Evolutionary conservation across 23 tunicate genomes (phyloP).

Genomic region (Phallusia fumigata): DNA sequence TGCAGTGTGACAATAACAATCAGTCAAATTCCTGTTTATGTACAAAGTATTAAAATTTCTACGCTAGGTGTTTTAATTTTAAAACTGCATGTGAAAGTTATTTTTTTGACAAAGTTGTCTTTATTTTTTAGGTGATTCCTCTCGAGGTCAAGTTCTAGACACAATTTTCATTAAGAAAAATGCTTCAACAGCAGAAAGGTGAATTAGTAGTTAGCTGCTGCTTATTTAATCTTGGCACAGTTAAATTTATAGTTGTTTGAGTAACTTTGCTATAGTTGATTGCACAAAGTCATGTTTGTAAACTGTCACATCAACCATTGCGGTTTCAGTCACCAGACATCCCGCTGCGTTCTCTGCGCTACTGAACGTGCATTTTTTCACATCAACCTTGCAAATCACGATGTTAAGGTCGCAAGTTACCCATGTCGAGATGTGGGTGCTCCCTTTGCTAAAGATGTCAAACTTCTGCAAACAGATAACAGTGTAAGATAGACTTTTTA

Average conservation of each 20-base stretch:
- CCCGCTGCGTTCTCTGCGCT: conserved; percentile 37
- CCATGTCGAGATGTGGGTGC: background rate
- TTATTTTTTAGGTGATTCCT: background rate
- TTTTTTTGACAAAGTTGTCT: background rate
- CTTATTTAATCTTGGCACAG: too few species aligned
- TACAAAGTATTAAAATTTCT: too few species aligned
- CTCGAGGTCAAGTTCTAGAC: conserved; percentile 5
- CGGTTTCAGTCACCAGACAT: background rate
- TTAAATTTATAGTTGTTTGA: too few species aligned
- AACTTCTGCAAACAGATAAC: background rate
- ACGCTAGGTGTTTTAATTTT: too few species aligned
- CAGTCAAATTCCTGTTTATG: too few species aligned
- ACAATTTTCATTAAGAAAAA: background rate
- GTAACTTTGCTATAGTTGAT: too few species aligned
- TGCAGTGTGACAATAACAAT: too few species aligned
- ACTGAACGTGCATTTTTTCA: conserved; percentile 55
- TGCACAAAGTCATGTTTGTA: too few species aligned
- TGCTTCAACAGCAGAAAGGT: background rate
- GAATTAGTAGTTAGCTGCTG: too few species aligned
- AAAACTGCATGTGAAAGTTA: too few species aligned
- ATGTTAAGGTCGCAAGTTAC: conserved; percentile 25
- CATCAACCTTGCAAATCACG: conserved; percentile 37
- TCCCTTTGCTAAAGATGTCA: conserved; percentile 13
- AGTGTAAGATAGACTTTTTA: background rate
- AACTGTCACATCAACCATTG: background rate